phyloP scores from a whole-genome alignment of 1,140 invertebrate species.

The Venustaconcha ellipsiformis region DNA sequence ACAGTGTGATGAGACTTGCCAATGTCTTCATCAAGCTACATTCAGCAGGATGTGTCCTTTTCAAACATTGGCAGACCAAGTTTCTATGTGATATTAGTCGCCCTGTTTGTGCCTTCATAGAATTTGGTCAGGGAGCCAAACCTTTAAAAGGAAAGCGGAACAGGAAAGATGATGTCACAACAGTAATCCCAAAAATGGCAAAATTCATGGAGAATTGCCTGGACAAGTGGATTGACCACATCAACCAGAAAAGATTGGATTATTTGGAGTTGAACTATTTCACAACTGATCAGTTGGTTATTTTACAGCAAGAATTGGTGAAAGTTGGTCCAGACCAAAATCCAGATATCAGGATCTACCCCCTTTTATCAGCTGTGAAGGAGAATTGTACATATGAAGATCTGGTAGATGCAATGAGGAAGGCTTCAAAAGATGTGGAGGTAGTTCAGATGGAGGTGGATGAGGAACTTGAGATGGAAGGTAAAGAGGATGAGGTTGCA shows the following conservation, averaged over 20 bases:
- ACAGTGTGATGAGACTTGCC: constrained; percentile 46
- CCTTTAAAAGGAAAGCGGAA: constrained; percentile 9
- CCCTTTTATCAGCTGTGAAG: constrained; percentile 47
- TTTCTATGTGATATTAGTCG: constrained; percentile 40
- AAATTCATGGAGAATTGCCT: constrained; percentile 59
- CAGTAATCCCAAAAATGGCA: constrained; percentile 40
- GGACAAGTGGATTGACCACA: constrained; percentile 55
- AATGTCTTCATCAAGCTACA: constrained; percentile 49
- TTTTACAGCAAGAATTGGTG: constrained; percentile 56
- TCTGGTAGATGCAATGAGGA: constrained; percentile 27
- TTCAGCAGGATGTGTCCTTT: constrained; percentile 51
- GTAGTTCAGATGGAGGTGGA: constrained; percentile 12
- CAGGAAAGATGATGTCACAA: constrained; percentile 11
- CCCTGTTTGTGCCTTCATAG: constrained; percentile 35
- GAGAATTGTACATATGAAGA: constrained; percentile 36
- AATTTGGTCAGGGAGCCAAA: constrained; percentile 35
- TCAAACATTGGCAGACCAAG: constrained; percentile 44
- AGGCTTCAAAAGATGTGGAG: constrained; percentile 33
- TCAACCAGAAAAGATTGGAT: constrained; percentile 46
- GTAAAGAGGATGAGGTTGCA: constrained; percentile 1
- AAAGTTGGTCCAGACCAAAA: constrained; percentile 33
- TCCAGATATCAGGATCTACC: constrained; percentile 40
- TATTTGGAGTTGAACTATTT: constrained; percentile 57
- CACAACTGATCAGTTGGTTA: constrained; percentile 60
- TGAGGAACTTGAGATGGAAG: constrained; percentile 6